phyloP scores from a whole-genome alignment of 1,140 invertebrate genomes.

The Parasteatoda tepidariorum region DNA sequence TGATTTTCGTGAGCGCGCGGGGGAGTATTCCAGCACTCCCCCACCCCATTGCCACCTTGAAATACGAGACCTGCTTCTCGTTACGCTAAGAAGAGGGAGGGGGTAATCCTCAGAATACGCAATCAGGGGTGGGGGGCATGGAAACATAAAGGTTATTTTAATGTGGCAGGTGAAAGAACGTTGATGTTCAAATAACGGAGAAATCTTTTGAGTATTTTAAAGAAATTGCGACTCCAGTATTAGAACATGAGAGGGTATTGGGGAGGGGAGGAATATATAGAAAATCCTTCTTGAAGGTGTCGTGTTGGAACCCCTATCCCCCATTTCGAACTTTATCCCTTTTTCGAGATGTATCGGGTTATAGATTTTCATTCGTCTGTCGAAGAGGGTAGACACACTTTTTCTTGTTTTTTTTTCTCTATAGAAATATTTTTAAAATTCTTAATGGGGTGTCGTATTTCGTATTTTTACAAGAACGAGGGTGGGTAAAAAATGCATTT shows the following conservation, averaged over 20 bases:
- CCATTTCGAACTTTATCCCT: neutral
- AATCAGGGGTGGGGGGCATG: neutral
- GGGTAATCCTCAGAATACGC: too few relatives aligned
- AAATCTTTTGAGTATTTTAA: constrained; percentile 42
- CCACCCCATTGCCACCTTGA: constrained; percentile 42
- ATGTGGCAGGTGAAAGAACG: constrained; percentile 39
- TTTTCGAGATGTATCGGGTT: constrained; percentile 28
- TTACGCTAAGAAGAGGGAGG: constrained; percentile 5
- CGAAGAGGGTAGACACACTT: neutral
- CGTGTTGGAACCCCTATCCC: neutral
- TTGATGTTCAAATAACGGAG: constrained; percentile 3
- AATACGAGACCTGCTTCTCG: constrained; percentile 48
- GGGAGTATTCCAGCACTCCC: neutral
- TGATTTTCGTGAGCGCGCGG: constrained; percentile 20
- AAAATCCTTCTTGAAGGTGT: neutral
- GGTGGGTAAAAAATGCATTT: too few relatives aligned
- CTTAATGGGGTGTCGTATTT: constrained; percentile 34
- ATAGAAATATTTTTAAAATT: constrained; percentile 13
- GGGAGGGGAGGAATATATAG: neutral
- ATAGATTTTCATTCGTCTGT: constrained; percentile 45
- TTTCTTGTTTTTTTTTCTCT: neutral
- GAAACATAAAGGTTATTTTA: constrained; percentile 49
- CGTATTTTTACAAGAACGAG: too few relatives aligned
- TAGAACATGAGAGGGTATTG: neutral
- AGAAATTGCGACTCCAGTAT: constrained; percentile 41